These are phyloP conservation scores for Rhynchotus rufescens DNA, from an alignment of 2,797 vertebrate genomes.

Conservation along the genomic window DNA sequence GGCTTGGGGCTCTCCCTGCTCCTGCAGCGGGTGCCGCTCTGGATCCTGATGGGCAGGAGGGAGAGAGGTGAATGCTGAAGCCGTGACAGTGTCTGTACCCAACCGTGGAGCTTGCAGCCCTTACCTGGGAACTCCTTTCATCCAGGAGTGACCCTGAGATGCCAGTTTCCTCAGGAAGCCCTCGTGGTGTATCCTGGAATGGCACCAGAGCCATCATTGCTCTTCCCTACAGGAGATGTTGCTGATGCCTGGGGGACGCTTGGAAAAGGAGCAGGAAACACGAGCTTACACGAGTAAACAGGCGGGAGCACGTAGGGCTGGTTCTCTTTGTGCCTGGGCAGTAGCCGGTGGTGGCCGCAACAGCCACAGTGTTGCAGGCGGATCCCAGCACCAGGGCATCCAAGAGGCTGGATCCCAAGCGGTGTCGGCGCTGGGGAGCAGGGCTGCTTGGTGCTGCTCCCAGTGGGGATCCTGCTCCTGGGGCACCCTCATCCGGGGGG, in stretches of 20 bases:
- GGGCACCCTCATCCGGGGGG: background rate
- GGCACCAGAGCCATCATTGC: background rate
- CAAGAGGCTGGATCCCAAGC: accelerated
- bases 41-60: background rate
- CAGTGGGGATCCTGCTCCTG: background rate
- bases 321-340: background rate
- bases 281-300: background rate
- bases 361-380: background rate
- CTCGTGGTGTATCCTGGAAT: background rate
- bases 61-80: background rate
- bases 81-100: background rate
- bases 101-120: background rate
- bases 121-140: background rate
- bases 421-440: background rate
- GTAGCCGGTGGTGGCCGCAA: background rate
- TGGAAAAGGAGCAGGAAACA: background rate
- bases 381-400: background rate
- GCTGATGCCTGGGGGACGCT: accelerated
- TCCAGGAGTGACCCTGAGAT: background rate
- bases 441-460: background rate
- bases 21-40: accelerated
- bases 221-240: background rate
- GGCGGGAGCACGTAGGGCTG: background rate
- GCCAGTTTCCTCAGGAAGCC: background rate
- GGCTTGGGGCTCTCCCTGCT: background rate